Base-by-base conservation (phyloP, 2,797 vertebrate genomes). In the Pitangus sulphuratus region DNA sequence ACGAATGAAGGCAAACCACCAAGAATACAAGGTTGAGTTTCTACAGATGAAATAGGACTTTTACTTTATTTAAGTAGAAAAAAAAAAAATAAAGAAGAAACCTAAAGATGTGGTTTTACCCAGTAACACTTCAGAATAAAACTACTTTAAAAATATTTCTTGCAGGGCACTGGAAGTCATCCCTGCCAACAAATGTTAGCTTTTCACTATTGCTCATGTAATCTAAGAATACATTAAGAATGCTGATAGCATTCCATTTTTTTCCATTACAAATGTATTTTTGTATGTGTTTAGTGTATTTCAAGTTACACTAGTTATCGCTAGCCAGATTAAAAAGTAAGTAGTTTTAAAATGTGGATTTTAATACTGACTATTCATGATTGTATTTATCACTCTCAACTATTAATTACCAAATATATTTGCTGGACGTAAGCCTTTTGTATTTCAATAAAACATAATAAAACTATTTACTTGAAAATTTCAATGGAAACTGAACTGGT, bases 391-490 rank as follows among this genome's bases (percentile, higher is more conserved):
- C 84, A 91, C 58, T 89, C 82, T 94, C 71, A 84, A 91, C 58
- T 91, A 83, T 93, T 90, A 96, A 93, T 75, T 94, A 94, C 95
- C 94, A 97, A 96, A 94, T 96, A 90, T 57, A 75, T 93, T 94
- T 97, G 81, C 76, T 96, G 95, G 87, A 95, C 7, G 60, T 81
- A 97, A 97, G 91, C 86, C 82, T 92, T 97, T 96, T 97, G 93
- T 97, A 97, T 94, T 97, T 96, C 87, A 96, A 96, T 96, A 97
- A 97, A 96, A 86, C 78, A 92, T 40, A 93, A 95, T 93, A 95
- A 96, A 91, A 92, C 71, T 90, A 93, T 93, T 90, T 95, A 79
- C 94, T 91, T 95, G 75, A 92, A 90, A 77, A 91, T 78, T 79
- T 69, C 76, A 53, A 22, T 48, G 26, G 21, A 40, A 81, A 66